Base-by-base conservation (phyloP, 1,140 invertebrate genomes). In the Wasmannia auropunctata region DNA sequence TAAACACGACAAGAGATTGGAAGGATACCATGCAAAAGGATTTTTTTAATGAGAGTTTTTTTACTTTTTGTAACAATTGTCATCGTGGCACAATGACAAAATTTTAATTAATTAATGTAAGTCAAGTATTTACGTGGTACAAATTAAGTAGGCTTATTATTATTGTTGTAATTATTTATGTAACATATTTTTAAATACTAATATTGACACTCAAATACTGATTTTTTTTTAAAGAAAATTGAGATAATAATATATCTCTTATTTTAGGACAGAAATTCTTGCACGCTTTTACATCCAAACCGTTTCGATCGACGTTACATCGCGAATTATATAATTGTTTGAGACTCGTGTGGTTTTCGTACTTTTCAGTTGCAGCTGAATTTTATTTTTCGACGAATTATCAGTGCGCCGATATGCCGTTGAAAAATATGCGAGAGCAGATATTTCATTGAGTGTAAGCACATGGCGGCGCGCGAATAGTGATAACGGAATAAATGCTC, bases 401-500 rank as follows among this genome's bases (percentile, higher is more conserved):
- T 83, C 51, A 28, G 62, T 28, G 28, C 51, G 25, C 14, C 37
- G 51, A 58, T 46, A 28, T 22, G 67, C 37, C 31, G 63, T 56
- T 22, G 19, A 70, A 81, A 65, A 70, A 81, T 46, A 46, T 58
- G 37, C 5, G 28, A 10, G 60, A 65, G 37, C 34, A 22, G 46
- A n/a, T 7, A 67, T 8, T 56, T 72, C 10, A 70, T 56, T 31
- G 46, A 51, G 31, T 22, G 63, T 58, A 80, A 69, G 65, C 25
- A 43, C 25, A 72, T 58, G 51, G 14, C 63, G 22, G 16, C 43
- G 34, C 19, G 37, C 37, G 51, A 40, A 80, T 40, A 22, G 28
- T 74, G 79, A 83, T 83, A 83, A 83, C 79, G 51, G 67, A 83
- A 83, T 74, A 83, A 83, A 74, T 54, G 51, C 79, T 74, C 67